Base-by-base conservation (phyloP, 2,888 invertebrate genomes). In the Galerucella pusilla region DNA sequence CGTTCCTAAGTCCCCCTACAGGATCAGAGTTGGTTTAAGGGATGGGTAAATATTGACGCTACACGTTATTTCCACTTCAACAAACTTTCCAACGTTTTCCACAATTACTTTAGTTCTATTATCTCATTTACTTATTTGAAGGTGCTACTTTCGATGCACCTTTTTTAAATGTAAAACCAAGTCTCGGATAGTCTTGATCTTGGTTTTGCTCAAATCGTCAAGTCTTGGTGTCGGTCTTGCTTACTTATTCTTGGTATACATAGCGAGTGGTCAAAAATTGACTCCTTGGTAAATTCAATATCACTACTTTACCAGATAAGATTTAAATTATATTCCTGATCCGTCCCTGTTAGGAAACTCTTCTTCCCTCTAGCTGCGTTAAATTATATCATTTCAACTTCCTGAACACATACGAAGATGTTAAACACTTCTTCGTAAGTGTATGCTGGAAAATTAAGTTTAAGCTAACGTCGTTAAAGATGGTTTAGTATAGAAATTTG, bases 1-100 rank as follows among this genome's bases (percentile, higher is more conserved):
- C 85, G 83, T 85, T 85, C 85, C 83, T 79, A 77, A 80, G 20
- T 65, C 20, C 64, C 20, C 45, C 46, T 16, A 42, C 16, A 16
- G 46, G 16, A 45, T 16, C 64, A 20, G 64, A 20, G 42, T 45
- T 16, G 64, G 42, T 65, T 46, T 11, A 12, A 61, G 60, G 60
- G 20, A 16, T 14, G 61, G 7, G 11, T 57, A 57, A 57, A 57
- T 57, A 57, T 20, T 20, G 16, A 57, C 9, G 20, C 10, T 54
- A 7, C 54, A 54, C 2, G n/a, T 54, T 57, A 57, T 10, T 57
- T 57, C 57, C 9, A 57, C 57, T 20, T 20, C 16, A 57, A 20
- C 2, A 57, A 57, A 57, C 2, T 49, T 49, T 12, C 49, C 5
- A 64, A 64, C 16, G 14, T 14, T 12, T 54, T n/a, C 5, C 6